Conservation (phyloP, 2,113 vertebrate genomes). For the Dromaius novaehollandiae region DNA sequence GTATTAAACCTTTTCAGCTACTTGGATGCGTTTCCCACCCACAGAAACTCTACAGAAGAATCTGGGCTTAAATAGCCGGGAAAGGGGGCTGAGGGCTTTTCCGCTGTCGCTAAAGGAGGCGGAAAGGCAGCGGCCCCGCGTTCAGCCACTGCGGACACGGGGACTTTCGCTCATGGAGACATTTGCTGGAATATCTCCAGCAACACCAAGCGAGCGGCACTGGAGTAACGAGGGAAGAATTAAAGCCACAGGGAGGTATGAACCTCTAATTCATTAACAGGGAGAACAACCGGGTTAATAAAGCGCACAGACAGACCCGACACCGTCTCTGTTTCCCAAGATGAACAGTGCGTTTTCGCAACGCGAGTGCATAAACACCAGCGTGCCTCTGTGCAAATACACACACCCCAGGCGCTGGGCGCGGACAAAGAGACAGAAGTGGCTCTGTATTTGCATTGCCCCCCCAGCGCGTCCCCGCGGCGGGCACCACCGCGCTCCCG, state of each 20-base stretch:
- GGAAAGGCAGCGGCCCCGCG: background rate
- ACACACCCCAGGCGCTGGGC: too few species aligned
- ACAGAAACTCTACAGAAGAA: background rate
- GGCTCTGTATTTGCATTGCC: too few species aligned
- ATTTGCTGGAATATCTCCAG: background rate
- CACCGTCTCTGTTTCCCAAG: too few species aligned
- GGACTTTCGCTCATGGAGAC: rapidly evolving
- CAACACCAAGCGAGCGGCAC: background rate
- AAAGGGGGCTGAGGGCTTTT: background rate
- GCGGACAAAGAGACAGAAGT: background rate
- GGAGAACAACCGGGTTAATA: rapidly evolving
- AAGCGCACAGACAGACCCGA: background rate
- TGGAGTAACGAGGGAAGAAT: background rate
- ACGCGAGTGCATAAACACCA: background rate
- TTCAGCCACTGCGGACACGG: background rate
- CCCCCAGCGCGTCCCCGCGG: too few species aligned
- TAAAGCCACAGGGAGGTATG: rapidly evolving
- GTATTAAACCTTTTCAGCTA: background rate
- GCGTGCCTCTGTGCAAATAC: background rate
- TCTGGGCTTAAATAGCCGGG: background rate
- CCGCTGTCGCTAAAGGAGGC: rapidly evolving
- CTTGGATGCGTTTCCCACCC: background rate
- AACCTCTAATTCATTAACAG: rapidly evolving
- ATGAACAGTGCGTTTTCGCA: rapidly evolving
- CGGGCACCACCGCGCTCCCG: too few species aligned